phyloP scores from a whole-genome alignment of 2,113 vertebrate species.

The Brachypteracias leptosomus region DNA sequence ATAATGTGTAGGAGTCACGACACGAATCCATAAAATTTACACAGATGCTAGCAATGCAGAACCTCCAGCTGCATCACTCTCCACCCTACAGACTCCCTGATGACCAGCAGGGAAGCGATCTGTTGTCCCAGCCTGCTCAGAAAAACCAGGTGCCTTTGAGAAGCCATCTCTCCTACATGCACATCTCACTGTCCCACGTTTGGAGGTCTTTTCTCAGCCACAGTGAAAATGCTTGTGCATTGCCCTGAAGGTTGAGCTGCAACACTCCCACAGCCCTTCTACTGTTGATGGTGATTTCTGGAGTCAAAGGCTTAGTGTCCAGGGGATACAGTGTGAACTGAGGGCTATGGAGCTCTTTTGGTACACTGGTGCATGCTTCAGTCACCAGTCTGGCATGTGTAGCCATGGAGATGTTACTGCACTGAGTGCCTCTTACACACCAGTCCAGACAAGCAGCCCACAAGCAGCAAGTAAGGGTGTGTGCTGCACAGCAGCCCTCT shows the following conservation, averaged over 20 bases:
- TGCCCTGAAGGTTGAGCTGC: background rate
- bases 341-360: background rate
- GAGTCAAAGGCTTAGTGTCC: background rate
- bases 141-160: background rate
- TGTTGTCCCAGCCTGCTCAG: accelerated
- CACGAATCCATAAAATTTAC: background rate
- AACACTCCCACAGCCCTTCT: background rate
- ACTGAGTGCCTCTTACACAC: background rate
- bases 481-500: background rate
- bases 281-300: background rate
- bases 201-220: background rate
- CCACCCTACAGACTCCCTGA: background rate
- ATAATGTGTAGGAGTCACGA: background rate
- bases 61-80: background rate
- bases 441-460: background rate
- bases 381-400: background rate
- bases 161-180: background rate
- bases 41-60: background rate
- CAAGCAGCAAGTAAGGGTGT: background rate
- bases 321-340: background rate
- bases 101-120: background rate
- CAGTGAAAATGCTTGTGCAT: background rate
- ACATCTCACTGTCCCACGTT: background rate
- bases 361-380: background rate
- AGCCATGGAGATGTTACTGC: background rate